A percentile compares a stretch with the other conserved stretches of the same genome.
phyloP scores from a whole-genome alignment of 2,888 invertebrate species.

The Petrolisthes manimaculis region DNA sequence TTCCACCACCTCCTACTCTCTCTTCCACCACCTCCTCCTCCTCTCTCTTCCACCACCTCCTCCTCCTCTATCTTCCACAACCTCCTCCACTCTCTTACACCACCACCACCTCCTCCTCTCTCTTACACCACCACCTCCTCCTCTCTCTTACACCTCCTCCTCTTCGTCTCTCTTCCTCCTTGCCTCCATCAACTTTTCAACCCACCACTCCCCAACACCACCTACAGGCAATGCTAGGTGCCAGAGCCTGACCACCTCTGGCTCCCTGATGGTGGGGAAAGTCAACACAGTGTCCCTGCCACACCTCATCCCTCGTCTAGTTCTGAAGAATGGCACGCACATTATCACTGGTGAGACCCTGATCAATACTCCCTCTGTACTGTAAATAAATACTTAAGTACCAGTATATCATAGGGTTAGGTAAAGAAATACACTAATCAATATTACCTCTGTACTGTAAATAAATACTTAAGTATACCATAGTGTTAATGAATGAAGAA shows the following conservation, averaged over 20 bases:
- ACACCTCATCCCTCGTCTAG: conserved; percentile 11
- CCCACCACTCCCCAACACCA: background rate
- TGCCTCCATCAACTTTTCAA: background rate
- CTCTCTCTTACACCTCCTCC: background rate
- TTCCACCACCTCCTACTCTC: background rate
- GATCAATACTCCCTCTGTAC: too few relatives aligned
- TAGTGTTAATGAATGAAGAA: too few relatives aligned
- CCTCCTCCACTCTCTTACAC: background rate
- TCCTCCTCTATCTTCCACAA: background rate
- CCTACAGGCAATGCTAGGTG: background rate
- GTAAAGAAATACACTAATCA: too few relatives aligned
- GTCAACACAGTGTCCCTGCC: background rate
- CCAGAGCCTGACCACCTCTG: background rate
- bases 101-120: background rate
- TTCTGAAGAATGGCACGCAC: background rate
- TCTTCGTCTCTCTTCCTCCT: background rate
- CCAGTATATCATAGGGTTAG: too few relatives aligned
- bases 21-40: background rate
- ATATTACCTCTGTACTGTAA: too few relatives aligned
- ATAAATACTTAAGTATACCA: background rate
- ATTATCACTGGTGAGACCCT: background rate
- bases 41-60: background rate
- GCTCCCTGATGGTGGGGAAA: background rate
- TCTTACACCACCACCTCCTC: background rate
- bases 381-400: background rate